Evolutionary conservation across 2,113 vertebrate genomes (phyloP).

Genomic region (Tragulus kanchil): DNA sequence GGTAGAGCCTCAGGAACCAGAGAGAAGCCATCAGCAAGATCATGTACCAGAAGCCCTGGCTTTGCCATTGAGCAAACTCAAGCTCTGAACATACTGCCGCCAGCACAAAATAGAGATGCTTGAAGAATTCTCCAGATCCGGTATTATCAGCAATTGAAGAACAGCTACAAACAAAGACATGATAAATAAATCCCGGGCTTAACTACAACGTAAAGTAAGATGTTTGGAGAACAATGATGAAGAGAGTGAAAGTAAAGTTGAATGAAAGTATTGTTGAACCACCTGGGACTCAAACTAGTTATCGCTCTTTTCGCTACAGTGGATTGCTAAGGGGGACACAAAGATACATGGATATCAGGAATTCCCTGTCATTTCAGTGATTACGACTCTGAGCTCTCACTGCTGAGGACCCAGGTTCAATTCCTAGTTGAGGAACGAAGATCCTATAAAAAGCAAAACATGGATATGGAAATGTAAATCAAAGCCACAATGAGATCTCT

Average conservation of each 20-base stretch:
- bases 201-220: not conserved
- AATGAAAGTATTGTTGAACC: not conserved
- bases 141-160: not conserved
- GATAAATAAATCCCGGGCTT: not conserved
- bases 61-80: conserved; percentile 86
- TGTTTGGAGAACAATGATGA: not conserved
- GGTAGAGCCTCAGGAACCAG: conserved; percentile 95
- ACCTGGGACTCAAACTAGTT: not conserved
- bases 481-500: not conserved
- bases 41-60: conserved; percentile 89
- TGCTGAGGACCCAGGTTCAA: not conserved
- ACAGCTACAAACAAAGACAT: conserved; percentile 76
- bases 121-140: conserved; percentile 46
- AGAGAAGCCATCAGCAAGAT: conserved; percentile 89
- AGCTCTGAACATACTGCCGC: conserved; percentile 89
- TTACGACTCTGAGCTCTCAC: not conserved
- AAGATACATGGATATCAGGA: not conserved
- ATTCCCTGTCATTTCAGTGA: not conserved
- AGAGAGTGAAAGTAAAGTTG: not conserved
- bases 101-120: conserved; percentile 85
- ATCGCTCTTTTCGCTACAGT: not conserved
- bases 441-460: not conserved
- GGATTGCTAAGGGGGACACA: not conserved
- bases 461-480: not conserved
- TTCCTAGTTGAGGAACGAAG: not conserved